A percentile compares a stretch with the other conserved stretches of the same genome.
Conservation (phyloP, 2,888 invertebrate species). For the Crossocerus cetratus region DNA sequence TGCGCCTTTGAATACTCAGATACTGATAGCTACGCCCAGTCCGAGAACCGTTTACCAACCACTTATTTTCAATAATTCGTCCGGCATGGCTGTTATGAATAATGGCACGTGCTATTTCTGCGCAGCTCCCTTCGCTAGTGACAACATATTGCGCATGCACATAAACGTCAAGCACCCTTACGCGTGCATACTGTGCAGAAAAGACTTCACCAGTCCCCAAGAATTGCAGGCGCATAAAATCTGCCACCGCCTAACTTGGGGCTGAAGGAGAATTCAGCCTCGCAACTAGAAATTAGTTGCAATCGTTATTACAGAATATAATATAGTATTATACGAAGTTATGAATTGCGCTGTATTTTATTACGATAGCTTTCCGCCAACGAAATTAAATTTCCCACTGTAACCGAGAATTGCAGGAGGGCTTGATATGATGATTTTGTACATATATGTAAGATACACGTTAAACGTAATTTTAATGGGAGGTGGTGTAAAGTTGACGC, state of each 20-base stretch:
- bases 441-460: too few relatives aligned
- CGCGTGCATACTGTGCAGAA: constrained; percentile 43
- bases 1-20: not conserved
- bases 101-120: too few relatives aligned
- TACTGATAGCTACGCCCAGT: not conserved
- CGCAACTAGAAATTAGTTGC: not conserved
- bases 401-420: too few relatives aligned
- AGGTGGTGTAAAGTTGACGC: too few relatives aligned
- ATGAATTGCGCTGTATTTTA: not conserved
- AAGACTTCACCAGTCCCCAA: constrained; percentile 22
- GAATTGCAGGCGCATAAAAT: constrained; percentile 20
- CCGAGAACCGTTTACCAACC: not conserved
- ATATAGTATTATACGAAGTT: too few relatives aligned
- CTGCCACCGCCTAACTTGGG: not conserved
- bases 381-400: constrained; percentile 12
- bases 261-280: not conserved
- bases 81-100: not conserved
- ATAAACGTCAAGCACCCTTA: constrained; percentile 42
- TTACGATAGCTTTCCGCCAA: constrained; percentile 20
- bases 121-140: constrained; percentile 7
- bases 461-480: too few relatives aligned
- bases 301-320: not conserved
- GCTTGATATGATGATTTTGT: too few relatives aligned
- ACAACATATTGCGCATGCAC: constrained; percentile 34
- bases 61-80: not conserved